Evolutionary conservation across 2,113 vertebrate genomes (phyloP).

Genomic region (Thalassarche chlororhynchos): DNA sequence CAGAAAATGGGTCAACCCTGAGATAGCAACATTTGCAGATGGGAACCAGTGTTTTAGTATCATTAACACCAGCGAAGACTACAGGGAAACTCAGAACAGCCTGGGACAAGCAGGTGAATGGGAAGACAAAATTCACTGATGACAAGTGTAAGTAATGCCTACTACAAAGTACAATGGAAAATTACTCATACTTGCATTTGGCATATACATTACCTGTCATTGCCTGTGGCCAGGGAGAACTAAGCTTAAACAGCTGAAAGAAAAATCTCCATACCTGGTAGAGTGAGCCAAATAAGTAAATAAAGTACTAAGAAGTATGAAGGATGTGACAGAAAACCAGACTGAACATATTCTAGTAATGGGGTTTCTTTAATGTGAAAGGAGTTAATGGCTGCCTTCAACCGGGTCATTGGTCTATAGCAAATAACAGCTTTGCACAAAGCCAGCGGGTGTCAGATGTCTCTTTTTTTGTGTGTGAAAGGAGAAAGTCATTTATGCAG

Average conservation of each 20-base stretch:
- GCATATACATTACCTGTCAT: background rate
- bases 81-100: background rate
- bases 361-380: background rate
- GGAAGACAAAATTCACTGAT: background rate
- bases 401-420: background rate
- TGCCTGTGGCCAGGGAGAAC: background rate
- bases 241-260: background rate
- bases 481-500: conserved; percentile 24
- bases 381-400: conserved; percentile 24
- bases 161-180: background rate
- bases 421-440: conserved; percentile 33
- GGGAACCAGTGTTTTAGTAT: background rate
- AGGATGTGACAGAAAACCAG: conserved; percentile 12
- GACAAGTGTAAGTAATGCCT: background rate
- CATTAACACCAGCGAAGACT: background rate
- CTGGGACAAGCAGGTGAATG: background rate
- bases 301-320: background rate
- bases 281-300: background rate
- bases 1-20: background rate
- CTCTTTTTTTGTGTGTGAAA: conserved; percentile 10
- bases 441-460: background rate
- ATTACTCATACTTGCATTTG: background rate
- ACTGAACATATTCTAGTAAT: background rate
- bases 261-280: background rate
- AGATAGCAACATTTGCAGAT: background rate